These are phyloP conservation scores for Ectropis grisescens DNA, from an alignment of 1,140 invertebrate genomes.

Conservation along the genomic window DNA sequence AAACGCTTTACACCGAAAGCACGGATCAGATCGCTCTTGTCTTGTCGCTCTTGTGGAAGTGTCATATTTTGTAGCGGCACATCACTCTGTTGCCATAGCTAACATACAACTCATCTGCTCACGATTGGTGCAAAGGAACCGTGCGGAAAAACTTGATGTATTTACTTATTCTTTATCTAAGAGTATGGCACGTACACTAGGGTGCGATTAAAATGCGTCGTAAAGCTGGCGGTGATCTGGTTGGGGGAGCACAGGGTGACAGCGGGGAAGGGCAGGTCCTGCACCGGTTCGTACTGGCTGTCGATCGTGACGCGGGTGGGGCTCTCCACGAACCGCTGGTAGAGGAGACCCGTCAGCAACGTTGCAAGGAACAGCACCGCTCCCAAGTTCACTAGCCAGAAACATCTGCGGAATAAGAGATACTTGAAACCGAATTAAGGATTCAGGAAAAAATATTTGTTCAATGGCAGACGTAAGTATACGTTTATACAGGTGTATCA, in stretches of 20 bases:
- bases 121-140: too few relatives aligned
- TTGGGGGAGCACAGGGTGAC: conserved; percentile 48
- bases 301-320: conserved; percentile 51
- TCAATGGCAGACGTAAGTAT: too few relatives aligned
- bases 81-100: too few relatives aligned
- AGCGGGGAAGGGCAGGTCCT: conserved; percentile 29
- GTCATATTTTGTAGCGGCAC: too few relatives aligned
- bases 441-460: too few relatives aligned
- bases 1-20: too few relatives aligned
- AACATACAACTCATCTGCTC: too few relatives aligned
- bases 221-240: conserved; percentile 31
- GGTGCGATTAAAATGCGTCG: conserved; percentile 32
- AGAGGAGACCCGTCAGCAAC: conserved; percentile 20
- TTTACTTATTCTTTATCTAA: too few relatives aligned
- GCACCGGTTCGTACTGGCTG: conserved; percentile 33
- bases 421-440: conserved; percentile 2
- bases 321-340: conserved; percentile 36
- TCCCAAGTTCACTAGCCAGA: conserved; percentile 28
- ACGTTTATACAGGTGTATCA: too few relatives aligned
- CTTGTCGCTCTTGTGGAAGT: too few relatives aligned
- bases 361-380: conserved; percentile 14
- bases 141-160: too few relatives aligned
- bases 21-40: too few relatives aligned
- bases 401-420: conserved; percentile 25
- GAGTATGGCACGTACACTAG: conserved; percentile 52